These are phyloP conservation scores for Diplodus sargus DNA, from an alignment of 2,797 vertebrate genomes.

Conservation along the genomic window DNA sequence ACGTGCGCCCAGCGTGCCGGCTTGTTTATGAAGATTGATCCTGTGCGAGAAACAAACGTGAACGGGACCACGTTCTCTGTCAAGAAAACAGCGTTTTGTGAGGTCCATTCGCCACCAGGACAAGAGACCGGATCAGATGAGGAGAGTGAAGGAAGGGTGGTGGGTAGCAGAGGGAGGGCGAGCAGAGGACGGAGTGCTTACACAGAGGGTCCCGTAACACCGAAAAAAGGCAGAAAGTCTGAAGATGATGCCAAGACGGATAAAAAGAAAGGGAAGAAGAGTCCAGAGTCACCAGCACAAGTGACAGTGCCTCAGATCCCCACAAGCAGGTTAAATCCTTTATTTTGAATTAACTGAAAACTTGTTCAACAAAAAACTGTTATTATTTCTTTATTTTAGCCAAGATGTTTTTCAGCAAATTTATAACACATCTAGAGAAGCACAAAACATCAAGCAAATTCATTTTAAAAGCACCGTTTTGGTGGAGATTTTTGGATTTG, in stretches of 20 bases:
- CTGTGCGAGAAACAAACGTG: slow-evolving; percentile 92
- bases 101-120: slow-evolving; percentile 90
- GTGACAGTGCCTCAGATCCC: slow-evolving; percentile 92
- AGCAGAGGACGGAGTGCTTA: slow-evolving; percentile 83
- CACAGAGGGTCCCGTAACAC: slow-evolving; percentile 76
- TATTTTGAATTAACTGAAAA: neutral
- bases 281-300: slow-evolving; percentile 78
- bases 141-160: slow-evolving; percentile 81
- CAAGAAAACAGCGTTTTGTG: slow-evolving; percentile 97
- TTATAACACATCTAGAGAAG: neutral
- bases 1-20: slow-evolving; percentile 96
- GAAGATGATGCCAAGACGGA: slow-evolving; percentile 82
- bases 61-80: slow-evolving; percentile 96
- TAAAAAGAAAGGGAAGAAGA: slow-evolving; percentile 93
- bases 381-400: neutral
- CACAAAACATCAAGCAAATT: neutral
- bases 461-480: neutral
- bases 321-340: slow-evolving; percentile 88
- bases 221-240: slow-evolving; percentile 86
- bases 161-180: slow-evolving; percentile 86
- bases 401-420: neutral
- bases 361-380: neutral
- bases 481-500: slow-evolving; percentile 3
- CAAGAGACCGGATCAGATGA: slow-evolving; percentile 79
- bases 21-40: slow-evolving; percentile 99